Conservation (phyloP, 2,888 invertebrate species). For the Drosophila yooni region DNA sequence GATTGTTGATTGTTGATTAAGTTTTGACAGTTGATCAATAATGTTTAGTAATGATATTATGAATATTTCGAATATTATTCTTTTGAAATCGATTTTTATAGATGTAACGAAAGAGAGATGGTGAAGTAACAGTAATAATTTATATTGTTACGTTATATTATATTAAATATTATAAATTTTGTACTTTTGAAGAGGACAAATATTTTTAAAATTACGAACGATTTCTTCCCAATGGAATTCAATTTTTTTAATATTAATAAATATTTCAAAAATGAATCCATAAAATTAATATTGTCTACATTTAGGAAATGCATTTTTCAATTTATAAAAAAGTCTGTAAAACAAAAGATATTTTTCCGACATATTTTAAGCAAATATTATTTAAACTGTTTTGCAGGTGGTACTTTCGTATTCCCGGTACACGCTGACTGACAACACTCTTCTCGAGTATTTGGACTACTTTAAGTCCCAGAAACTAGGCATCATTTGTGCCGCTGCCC, state of each 20-base stretch:
- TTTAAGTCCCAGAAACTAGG: constrained; percentile 87
- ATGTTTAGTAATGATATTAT: not conserved
- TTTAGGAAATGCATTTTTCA: not conserved
- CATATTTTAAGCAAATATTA: not conserved
- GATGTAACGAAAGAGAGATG: not conserved
- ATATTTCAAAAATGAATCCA: not conserved
- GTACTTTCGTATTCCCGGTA: constrained; percentile 91
- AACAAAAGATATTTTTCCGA: not conserved
- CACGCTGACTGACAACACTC: constrained; percentile 91
- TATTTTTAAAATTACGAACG: not conserved
- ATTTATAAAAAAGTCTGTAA: not conserved
- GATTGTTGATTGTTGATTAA: not conserved
- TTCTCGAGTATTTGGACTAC: constrained; percentile 90
- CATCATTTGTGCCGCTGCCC: constrained; percentile 93
- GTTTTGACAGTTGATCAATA: not conserved
- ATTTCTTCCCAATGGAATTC: not conserved
- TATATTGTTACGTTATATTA: not conserved
- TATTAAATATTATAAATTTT: not conserved
- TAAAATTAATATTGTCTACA: not conserved
- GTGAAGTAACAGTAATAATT: not conserved
- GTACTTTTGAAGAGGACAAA: not conserved
- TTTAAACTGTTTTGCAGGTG: constrained; percentile 32
- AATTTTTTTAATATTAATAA: not conserved
- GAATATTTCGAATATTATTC: not conserved
- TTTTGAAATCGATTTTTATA: not conserved